Conservation (phyloP, 2,888 invertebrate species). For the Merodon equestris region DNA sequence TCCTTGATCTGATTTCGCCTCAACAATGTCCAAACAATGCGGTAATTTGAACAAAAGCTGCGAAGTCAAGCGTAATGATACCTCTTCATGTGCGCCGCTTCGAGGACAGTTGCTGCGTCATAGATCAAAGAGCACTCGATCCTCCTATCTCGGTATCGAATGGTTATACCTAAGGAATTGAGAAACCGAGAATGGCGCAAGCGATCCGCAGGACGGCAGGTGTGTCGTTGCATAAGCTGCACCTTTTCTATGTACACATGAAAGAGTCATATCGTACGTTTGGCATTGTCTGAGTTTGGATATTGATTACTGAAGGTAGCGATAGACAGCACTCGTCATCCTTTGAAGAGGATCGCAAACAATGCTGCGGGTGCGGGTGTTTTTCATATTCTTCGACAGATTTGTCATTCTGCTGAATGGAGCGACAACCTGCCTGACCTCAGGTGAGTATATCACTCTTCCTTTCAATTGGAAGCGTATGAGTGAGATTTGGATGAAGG, state of each 20-base stretch:
- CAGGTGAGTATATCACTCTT: no score
- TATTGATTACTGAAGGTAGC: conserved; percentile 32
- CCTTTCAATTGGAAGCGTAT: not conserved
- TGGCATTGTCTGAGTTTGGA: no score
- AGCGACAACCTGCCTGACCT: no score
- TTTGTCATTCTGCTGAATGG: no score
- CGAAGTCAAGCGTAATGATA: conserved; percentile 65
- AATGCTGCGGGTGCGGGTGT: conserved; percentile 57
- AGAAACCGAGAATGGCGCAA: conserved; percentile 62
- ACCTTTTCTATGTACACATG: conserved; percentile 48
- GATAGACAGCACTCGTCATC: conserved; percentile 58
- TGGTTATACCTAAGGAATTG: conserved; percentile 58
- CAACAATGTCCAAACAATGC: conserved; percentile 64
- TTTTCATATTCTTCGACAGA: not conserved
- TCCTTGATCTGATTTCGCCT: conserved; percentile 46
- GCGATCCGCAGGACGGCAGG: conserved; percentile 58
- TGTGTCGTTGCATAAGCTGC: conserved; percentile 66
- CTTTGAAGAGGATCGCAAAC: conserved; percentile 63
- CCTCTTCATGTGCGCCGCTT: conserved; percentile 8
- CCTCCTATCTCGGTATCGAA: conserved; percentile 53
- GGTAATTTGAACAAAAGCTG: conserved; percentile 54
- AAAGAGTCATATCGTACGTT: conserved; percentile 43
- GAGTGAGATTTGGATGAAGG: conserved; percentile 18
- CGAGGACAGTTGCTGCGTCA: conserved; percentile 4
- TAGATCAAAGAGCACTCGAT: not conserved